Base-by-base conservation (phyloP, 2,797 vertebrate genomes). In the Crocodylus rhombifer region DNA sequence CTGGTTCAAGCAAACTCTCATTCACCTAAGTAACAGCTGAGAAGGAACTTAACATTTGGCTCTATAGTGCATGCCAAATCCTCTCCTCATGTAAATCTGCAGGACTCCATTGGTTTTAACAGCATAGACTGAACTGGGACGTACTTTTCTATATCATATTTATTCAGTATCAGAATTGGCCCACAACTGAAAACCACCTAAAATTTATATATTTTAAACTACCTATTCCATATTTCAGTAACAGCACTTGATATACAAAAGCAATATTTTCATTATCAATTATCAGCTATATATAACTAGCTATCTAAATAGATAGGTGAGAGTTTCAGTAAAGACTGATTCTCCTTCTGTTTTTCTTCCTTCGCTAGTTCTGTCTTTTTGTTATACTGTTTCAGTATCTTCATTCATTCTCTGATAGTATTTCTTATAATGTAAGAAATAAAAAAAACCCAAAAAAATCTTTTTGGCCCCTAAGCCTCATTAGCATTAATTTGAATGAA, bases 351-450 rank as follows among this genome's bases (percentile, higher is more conserved):
- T 78, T 82, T 79, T 79, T 91, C 56, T 67, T 3, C 64, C 75
- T 90, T 95, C 86, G 81, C 91, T 94, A 92, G 10, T 82, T 91
- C 65, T 84, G 84, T 91, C 87, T 84, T 84, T 60, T 91, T 74
- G 30, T 79, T 94, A 79, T 91, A 94, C 93, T 86, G 77, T 89
- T 94, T 60, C n/a, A 82, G 80, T 91, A 30, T 89, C 84, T 90
- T 94, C 30, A 84, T 88, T 90, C 10, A 18, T 78, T 88, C 12
- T 77, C 81, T 80, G 63, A 85, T 92, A 80, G 6, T 4, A 28
- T 67, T 88, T 95, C 80, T 84, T 64, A 55, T 30, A 88, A 76
- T 7, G 15, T 94, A 97, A 87, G 33, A 74, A 86, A 87, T 74
- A 51, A 51, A 51, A 51, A 51, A 51, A 51, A 9, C 8, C 42